A percentile compares a stretch with the other conserved stretches of the same genome.
These are phyloP conservation scores for Plotosus lineatus DNA, from an alignment of 2,113 vertebrate genomes.

Conservation along the genomic window DNA sequence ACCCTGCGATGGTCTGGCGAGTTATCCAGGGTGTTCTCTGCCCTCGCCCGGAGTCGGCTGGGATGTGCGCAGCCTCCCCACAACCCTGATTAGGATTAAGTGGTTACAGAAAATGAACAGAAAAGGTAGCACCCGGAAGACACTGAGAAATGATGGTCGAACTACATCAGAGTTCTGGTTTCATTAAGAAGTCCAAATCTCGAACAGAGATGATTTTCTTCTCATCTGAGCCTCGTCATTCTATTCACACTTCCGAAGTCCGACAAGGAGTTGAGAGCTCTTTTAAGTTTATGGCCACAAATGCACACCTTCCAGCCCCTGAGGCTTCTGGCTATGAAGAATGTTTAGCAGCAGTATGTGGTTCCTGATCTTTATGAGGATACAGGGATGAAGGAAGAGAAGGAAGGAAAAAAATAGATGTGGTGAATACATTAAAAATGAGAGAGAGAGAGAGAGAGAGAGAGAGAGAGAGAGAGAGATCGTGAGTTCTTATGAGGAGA, in stretches of 20 bases:
- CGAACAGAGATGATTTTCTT: neutral
- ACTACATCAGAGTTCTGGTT: neutral
- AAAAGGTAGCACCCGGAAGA: neutral
- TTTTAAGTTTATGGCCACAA: constrained; percentile 68
- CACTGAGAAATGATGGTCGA: neutral
- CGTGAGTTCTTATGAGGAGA: neutral
- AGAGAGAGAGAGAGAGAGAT: constrained; percentile 18
- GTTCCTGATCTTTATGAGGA: neutral
- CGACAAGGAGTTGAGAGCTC: constrained; percentile 59
- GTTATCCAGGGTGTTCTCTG: no score
- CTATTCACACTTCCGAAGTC: constrained; percentile 62
- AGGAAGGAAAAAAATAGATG: neutral
- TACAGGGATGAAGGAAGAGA: neutral
- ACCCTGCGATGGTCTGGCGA: no score
- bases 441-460: constrained; percentile 20
- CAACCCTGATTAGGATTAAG: no score
- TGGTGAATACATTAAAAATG: neutral
- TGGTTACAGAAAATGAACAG: no score
- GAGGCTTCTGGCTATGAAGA: neutral
- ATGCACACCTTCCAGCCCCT: constrained; percentile 40
- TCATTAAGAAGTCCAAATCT: neutral
- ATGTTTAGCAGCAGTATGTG: neutral
- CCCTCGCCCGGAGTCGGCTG: no score
- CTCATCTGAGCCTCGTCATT: constrained; percentile 57
- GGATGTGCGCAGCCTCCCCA: no score